A percentile compares a stretch with the other conserved stretches of the same genome.
phyloP scores from a whole-genome alignment of 2,797 vertebrate species.

The Chromobotia macracanthus region DNA sequence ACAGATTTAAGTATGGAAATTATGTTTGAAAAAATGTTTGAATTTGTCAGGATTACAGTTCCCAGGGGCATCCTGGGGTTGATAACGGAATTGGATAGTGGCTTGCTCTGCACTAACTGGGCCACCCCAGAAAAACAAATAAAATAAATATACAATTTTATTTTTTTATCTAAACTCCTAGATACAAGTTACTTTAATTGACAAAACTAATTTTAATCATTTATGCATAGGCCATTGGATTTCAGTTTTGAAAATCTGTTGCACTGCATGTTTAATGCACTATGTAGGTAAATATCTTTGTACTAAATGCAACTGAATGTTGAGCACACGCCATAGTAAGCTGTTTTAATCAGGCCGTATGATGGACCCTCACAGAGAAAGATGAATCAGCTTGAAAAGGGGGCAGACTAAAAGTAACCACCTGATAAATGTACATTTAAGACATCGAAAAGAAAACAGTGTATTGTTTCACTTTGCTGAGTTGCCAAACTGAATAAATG shows the following conservation, averaged over 20 bases:
- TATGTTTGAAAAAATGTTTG: neutral
- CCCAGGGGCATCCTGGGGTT: no score
- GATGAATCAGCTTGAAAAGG: constrained; percentile 9
- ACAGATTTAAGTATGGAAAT: neutral
- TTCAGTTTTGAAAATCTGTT: no score
- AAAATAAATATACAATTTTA: no score
- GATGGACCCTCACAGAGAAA: neutral
- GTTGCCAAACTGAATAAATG: constrained; percentile 31
- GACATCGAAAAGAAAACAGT: constrained; percentile 38
- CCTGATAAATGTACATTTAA: constrained; percentile 44
- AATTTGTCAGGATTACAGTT: no score
- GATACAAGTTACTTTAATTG: no score
- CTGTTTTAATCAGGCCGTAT: neutral
- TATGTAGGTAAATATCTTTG: neutral
- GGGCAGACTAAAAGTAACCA: constrained; percentile 18
- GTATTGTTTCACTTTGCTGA: constrained; percentile 27
- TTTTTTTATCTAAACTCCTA: no score
- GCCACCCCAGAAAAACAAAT: no score
- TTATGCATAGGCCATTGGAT: no score
- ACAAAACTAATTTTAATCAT: no score
- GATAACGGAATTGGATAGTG: no score
- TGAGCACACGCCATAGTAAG: neutral
- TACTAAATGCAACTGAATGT: neutral
- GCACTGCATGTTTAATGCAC: neutral
- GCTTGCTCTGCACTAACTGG: no score